Evolutionary conservation across 1,140 invertebrate species (phyloP).

Genomic region (Bombus affinis): DNA sequence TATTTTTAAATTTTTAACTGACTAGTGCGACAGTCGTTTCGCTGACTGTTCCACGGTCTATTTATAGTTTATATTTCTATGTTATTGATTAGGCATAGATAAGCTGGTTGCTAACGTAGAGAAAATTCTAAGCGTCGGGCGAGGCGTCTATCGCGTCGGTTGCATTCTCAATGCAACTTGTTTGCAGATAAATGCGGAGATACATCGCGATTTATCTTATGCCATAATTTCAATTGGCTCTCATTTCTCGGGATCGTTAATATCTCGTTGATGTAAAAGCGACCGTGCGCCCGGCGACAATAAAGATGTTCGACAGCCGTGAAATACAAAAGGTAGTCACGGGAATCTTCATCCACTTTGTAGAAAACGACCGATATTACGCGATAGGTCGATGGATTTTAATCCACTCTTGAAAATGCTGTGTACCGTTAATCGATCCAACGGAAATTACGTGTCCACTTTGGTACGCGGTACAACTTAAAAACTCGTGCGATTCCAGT

Average conservation of each 20-base stretch:
- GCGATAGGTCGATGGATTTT: constrained; percentile 36
- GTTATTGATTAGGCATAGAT: too few relatives aligned
- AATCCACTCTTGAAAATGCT: constrained; percentile 51
- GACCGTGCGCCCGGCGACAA: background rate
- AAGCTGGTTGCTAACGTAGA: too few relatives aligned
- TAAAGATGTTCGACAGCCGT: constrained; percentile 23
- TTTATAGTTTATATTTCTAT: too few relatives aligned
- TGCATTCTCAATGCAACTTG: too few relatives aligned
- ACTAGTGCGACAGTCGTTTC: too few relatives aligned
- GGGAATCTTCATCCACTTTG: constrained; percentile 41
- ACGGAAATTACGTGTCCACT: constrained; percentile 67
- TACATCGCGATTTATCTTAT: background rate
- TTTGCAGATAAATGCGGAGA: too few relatives aligned
- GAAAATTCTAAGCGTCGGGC: too few relatives aligned
- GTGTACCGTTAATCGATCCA: constrained; percentile 59
- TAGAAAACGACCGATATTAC: constrained; percentile 47
- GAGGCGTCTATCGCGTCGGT: too few relatives aligned
- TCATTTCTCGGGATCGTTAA: background rate
- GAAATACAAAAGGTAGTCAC: constrained; percentile 39
- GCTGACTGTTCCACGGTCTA: too few relatives aligned
- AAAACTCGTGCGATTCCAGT: constrained; percentile 39
- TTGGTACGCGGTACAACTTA: constrained; percentile 49
- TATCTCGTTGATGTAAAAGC: constrained; percentile 35
- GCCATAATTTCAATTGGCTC: background rate
- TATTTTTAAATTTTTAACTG: too few relatives aligned